These are phyloP conservation scores for Crocuta crocuta DNA, from an alignment of 2,113 vertebrate species.

Conservation along the genomic window DNA sequence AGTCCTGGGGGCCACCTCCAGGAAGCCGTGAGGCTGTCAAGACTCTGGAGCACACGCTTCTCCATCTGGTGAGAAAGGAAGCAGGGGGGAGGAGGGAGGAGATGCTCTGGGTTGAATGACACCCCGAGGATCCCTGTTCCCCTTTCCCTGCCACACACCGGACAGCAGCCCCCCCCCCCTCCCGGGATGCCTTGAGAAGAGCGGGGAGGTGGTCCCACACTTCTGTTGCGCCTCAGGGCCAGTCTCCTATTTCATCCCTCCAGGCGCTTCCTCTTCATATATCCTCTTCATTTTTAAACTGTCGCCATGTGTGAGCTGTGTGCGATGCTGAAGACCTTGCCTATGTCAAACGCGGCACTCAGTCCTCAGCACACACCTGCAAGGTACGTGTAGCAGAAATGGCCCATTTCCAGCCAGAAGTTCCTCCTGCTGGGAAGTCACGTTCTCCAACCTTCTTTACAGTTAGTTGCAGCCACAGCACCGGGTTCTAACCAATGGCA, in stretches of 20 bases:
- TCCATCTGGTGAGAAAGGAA: slow-evolving; percentile 66
- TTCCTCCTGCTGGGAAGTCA: neutral
- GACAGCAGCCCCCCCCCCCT: neutral
- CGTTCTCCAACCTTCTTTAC: neutral
- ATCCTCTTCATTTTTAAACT: neutral
- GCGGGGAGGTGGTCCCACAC: neutral
- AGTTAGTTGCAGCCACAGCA: neutral
- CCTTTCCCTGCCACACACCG: neutral
- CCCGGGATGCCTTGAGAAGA: neutral
- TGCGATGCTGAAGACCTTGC: neutral
- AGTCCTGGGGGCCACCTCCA: neutral
- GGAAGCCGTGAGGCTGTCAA: slow-evolving; percentile 53
- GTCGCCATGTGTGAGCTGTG: neutral
- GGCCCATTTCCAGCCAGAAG: neutral
- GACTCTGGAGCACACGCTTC: neutral
- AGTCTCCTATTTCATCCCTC: neutral
- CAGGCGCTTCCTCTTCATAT: neutral
- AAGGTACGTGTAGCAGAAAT: neutral
- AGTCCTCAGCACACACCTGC: neutral
- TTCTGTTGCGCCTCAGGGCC: neutral
- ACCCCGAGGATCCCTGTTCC: neutral
- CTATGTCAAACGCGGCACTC: neutral
- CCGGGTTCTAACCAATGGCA: neutral
- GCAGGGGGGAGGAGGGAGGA: neutral
- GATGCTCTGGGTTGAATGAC: neutral